Base-by-base conservation (phyloP, 1,140 invertebrate species). In the Dreissena rostriformis region DNA sequence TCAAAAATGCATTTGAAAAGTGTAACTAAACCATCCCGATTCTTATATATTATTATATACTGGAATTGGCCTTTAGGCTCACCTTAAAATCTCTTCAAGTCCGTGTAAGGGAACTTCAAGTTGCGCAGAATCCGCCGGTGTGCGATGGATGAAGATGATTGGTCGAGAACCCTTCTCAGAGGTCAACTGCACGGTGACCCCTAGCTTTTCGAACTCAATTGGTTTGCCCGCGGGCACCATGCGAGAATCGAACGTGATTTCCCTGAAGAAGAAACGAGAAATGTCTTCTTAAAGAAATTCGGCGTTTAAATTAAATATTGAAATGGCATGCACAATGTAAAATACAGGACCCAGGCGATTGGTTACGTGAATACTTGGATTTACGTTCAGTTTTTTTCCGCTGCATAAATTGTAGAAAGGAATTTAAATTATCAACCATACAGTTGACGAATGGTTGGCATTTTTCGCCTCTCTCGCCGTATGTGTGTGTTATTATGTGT, bases 61-160 rank as follows among this genome's bases (percentile, higher is more conserved):
- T 19, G 24, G 2, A 2, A 63, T 24, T 2, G 19, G 61, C 22
- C 22, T 4, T 26, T n/a, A 68, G 1, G 14, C 22, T 11, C 10
- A 82, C 80, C 80, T 84, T 0, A 84, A 51, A 49, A 84, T 77
- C 26, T 84, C 82, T 28, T 84, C 82, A 52, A 84, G 26, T 24
- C 73, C 73, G 0, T 6, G 55, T 52, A 71, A 15, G 15, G 82
- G 65, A n/a, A 84, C 77, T 0, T 84, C 74, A 24, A 84, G 22
- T 11, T 70, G 26, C 24, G n/a, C 66, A 11, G 67, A 57, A 22
- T 77, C 82, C 29, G 75, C 67, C 49, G 82, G 82, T 6, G 74
- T 84, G n/a, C 82, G 73, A 57, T 84, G 74, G 29, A 84, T 39
- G 53, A 84, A 77, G 26, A 84, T 65, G n/a, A 84, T 52, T 39